Evolutionary conservation across 2,113 vertebrate genomes (phyloP), one percentile per base, ranked within the genome.

Genomic region (Laticauda laticaudata): DNA sequence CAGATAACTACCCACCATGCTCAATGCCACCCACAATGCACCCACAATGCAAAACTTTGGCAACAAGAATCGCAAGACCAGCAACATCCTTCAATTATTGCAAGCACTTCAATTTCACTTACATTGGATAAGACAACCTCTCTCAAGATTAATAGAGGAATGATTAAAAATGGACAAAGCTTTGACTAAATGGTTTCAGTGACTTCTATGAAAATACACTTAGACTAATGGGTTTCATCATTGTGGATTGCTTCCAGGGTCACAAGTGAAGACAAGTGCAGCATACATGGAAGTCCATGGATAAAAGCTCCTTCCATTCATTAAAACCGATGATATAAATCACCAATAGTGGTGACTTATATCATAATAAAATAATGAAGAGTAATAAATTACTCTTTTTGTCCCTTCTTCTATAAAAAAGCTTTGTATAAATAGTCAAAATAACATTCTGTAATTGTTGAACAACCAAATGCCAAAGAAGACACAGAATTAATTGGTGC

Each of bases 81-180:
- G 15, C 15, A 75, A 75, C n/a, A 75, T 39, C 20, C 10, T 54
- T n/a, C 94, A 9, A 90, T 87, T 51, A 94, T 94, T 90, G 21
- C 23, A 93, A 54, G 43, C 5, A 57, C 69, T 92, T 92, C 93
- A 91, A 43, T 14, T 53, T 88, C 12, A 88, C 90, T 93, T 94
- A 75, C 87, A 90, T 94, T 21, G 54, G 86, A 93, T 93, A 87
- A 93, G n/a, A 56, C 91, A 90, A 91, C n/a, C 51, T 51, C 56
- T 55, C 8, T 20, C 93, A 0, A 54, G 93, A 91, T 95, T 94
- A 95, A 96, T 94, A 18, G 90, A 53, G 29, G 91, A 94, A 95
- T 93, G 86, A 96, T 92, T 93, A 95, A 94, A 88, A 95, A 93
- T 59, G 64, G 94, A 92, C 89, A 69, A 59, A 43, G 92, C 55